Conservation (phyloP, 2,888 invertebrate genomes). For the Sycophila texana region DNA sequence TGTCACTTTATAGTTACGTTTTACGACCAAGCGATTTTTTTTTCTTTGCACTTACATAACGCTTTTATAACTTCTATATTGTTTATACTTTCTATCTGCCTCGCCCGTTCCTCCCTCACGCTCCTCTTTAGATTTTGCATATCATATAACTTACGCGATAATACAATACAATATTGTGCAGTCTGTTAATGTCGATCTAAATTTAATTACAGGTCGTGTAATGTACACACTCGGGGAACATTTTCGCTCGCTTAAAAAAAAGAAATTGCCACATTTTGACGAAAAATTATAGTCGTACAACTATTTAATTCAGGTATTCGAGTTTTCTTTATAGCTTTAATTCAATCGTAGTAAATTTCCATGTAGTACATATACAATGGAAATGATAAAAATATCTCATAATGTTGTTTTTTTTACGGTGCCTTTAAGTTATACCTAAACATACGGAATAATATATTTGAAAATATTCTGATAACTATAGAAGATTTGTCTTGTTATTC, state of each 20-base stretch:
- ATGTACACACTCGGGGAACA: constrained; percentile 51
- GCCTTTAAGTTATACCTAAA: constrained; percentile 46
- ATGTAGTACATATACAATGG: constrained; percentile 19
- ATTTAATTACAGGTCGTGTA: constrained; percentile 64
- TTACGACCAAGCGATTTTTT: constrained; percentile 45
- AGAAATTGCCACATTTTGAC: constrained; percentile 53
- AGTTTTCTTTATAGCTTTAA: constrained; percentile 44
- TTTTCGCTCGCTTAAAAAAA: constrained; percentile 53
- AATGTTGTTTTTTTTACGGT: constrained; percentile 35
- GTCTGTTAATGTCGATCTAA: constrained; percentile 62
- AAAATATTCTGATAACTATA: constrained; percentile 56
- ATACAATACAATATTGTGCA: constrained; percentile 71
- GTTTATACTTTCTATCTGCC: constrained; percentile 59
- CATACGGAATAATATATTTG: constrained; percentile 47
- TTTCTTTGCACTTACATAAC: constrained; percentile 58
- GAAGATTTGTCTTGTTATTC: constrained; percentile 43
- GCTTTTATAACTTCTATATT: constrained; percentile 57
- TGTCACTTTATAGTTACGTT: constrained; percentile 22
- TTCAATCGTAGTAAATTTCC: constrained; percentile 47
- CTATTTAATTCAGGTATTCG: constrained; percentile 52
- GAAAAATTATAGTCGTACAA: constrained; percentile 45
- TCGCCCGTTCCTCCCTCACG: constrained; percentile 21
- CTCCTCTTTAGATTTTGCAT: constrained; percentile 47
- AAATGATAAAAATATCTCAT: constrained; percentile 53
- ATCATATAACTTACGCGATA: constrained; percentile 58